A percentile compares a stretch with the other conserved stretches of the same genome.
These are phyloP conservation scores for Drosophila sulfurigaster DNA, from an alignment of 1,140 invertebrate genomes.

Conservation along the genomic window DNA sequence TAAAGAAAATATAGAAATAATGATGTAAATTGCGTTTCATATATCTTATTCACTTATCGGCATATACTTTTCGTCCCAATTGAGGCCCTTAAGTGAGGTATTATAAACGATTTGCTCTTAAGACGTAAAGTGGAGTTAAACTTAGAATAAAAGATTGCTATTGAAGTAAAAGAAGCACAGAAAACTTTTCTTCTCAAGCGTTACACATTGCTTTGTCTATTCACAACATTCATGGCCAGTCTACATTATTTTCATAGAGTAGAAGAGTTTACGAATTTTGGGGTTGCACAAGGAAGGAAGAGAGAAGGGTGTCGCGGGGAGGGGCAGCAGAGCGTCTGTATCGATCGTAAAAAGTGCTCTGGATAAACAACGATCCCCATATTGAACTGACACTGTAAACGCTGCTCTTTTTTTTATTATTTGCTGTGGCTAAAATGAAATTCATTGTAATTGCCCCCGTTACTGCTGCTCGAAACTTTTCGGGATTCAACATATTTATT, in stretches of 20 bases:
- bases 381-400: constrained; percentile 10
- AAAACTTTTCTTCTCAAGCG: too few species aligned
- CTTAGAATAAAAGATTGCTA: too few species aligned
- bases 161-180: too few species aligned
- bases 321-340: background rate
- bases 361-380: constrained; percentile 59
- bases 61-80: too few species aligned
- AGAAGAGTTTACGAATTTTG: background rate
- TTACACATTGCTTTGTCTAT: too few species aligned
- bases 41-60: too few species aligned
- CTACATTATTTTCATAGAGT: background rate
- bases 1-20: too few species aligned
- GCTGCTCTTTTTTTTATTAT: constrained; percentile 38
- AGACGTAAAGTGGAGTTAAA: too few species aligned
- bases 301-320: too few species aligned
- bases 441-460: constrained; percentile 56
- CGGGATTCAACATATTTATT: constrained; percentile 45
- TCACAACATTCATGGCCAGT: background rate
- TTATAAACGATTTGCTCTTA: too few species aligned
- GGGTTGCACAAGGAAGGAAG: background rate
- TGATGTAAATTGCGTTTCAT: too few species aligned
- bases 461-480: constrained; percentile 9
- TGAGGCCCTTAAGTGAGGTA: too few species aligned
- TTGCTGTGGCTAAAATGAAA: constrained; percentile 55
- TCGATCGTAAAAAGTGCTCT: constrained; percentile 38